phyloP scores from a whole-genome alignment of 2,113 vertebrate genomes.

The Dasyprocta punctata region DNA sequence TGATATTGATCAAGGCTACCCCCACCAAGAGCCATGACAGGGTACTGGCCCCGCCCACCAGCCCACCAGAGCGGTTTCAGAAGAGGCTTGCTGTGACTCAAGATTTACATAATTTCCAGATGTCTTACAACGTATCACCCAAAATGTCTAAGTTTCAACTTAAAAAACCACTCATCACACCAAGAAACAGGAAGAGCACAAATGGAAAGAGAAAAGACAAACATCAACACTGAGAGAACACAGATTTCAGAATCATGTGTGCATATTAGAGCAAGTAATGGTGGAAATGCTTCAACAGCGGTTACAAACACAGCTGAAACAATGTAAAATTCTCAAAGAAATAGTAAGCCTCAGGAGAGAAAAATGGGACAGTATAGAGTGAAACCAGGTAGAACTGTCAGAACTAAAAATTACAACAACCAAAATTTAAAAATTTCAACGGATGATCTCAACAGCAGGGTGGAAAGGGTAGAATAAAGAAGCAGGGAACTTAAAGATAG shows the following conservation, averaged over 20 bases:
- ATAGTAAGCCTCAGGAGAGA: background rate
- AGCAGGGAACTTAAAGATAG: background rate
- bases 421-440: background rate
- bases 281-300: background rate
- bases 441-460: background rate
- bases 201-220: background rate
- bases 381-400: background rate
- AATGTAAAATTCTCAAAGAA: background rate
- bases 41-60: too few species aligned
- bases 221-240: background rate
- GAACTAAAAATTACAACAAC: background rate
- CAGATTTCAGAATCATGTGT: background rate
- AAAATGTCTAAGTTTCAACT: background rate
- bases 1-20: background rate
- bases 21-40: background rate
- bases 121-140: background rate
- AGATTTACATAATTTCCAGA: background rate
- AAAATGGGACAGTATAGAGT: background rate
- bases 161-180: background rate
- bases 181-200: background rate
- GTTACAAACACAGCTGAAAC: background rate
- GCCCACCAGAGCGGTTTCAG: background rate
- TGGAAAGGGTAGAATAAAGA: background rate
- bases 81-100: background rate
- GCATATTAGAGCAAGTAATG: background rate